phyloP scores from a whole-genome alignment of 2,113 vertebrate species.

The Corythornis madagascariensis region DNA sequence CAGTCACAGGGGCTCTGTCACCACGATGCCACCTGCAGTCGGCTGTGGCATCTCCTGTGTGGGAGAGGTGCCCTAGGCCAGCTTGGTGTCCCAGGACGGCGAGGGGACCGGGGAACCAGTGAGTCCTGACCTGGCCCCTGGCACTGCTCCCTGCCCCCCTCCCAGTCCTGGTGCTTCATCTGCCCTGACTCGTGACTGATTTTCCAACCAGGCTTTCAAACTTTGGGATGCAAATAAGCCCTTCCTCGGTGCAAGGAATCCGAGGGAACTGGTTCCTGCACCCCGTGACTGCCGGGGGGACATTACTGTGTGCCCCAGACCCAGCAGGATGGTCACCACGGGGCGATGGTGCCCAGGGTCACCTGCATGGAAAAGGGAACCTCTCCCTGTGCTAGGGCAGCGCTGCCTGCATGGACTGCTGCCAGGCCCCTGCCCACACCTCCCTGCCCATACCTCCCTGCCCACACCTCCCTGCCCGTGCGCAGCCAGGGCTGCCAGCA shows the following conservation, averaged over 20 bases:
- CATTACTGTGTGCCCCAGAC: rapidly evolving
- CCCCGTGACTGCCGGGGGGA: neutral
- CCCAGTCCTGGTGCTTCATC: neutral
- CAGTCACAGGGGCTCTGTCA: neutral
- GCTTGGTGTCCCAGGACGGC: rapidly evolving
- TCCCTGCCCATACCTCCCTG: neutral
- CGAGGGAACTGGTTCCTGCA: neutral
- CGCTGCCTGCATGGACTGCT: rapidly evolving
- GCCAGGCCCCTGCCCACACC: neutral
- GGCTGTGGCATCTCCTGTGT: too few relatives aligned
- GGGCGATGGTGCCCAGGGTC: neutral
- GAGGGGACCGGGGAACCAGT: rapidly evolving
- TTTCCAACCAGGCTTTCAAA: neutral
- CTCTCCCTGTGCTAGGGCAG: neutral
- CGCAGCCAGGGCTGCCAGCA: rapidly evolving
- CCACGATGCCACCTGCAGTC: too few relatives aligned
- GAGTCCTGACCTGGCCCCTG: neutral
- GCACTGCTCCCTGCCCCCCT: neutral
- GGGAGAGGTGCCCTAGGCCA: neutral
- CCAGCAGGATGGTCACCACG: neutral
- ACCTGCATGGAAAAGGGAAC: neutral
- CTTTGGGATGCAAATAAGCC: neutral
- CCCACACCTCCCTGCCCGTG: neutral
- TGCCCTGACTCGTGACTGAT: rapidly evolving
- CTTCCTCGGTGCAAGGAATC: neutral